Base-by-base conservation (phyloP, 2,113 vertebrate species). In the Neolamprologus longior region DNA sequence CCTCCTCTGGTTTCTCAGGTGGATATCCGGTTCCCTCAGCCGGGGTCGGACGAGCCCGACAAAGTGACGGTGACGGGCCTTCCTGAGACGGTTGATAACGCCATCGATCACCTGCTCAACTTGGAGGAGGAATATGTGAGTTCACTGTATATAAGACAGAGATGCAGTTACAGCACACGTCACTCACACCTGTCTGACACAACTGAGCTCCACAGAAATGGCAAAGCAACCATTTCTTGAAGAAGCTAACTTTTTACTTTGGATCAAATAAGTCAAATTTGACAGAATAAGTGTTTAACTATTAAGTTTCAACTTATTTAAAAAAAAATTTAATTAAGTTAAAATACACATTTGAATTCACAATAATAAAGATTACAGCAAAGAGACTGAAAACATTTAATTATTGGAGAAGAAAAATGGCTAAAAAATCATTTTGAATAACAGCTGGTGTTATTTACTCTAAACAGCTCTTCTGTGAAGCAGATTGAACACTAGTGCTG, bases 81-180 rank as follows among this genome's bases (percentile, higher is more conserved):
- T 33, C 97, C 97, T 1, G 97, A 97, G 82, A 96, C 95, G 0
- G 96, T 97, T 1, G 97, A 97, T 78, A 96, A 97, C 17, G 97
- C 97, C 83, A 95, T 97, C 7, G 96, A 97, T 85, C 96, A 97
- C 91, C 94, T 97, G 53, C 97, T 97, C 68, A 97, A 97, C 92
- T 89, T 97, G 93, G 97, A 97, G 88, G 97, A 97, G 90, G 97
- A 97, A 96, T 97, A 97, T 80, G 97, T 97, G 91, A 96, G 97
- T 95, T 45, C 10, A 17, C 26, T 19, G 61, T 7, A 19, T 15
- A 14, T 21, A n/a, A 19, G 13, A 31, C 10, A 1, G 9, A 26
- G 13, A 10, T 42, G 33, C 21, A 24, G 79, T 81, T 57, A 57
- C 14, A 84, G 63, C 17, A 42, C 37, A 42, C 8, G 2, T 45